These are phyloP conservation scores for Trididemnum clinides DNA, from an alignment of 23 tunicate genomes.

Conservation along the genomic window DNA sequence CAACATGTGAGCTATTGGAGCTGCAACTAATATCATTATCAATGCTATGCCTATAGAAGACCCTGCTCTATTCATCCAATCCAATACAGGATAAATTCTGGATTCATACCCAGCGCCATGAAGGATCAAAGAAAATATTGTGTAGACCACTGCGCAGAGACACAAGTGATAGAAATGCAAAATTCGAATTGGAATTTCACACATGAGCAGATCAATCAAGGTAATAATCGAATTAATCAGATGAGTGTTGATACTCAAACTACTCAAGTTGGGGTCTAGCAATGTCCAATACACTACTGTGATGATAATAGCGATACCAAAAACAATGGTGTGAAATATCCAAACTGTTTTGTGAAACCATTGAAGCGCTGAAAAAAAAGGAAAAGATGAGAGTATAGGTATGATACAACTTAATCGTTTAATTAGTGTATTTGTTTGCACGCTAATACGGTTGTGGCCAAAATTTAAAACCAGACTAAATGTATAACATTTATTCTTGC, in stretches of 20 bases:
- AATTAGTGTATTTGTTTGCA: no score
- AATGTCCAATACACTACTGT: slow-evolving; percentile 32
- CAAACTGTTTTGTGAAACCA: slow-evolving; percentile 40
- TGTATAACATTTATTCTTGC: no score
- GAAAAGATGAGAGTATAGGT: no score
- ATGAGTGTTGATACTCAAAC: slow-evolving; percentile 21
- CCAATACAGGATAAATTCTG: slow-evolving; percentile 37
- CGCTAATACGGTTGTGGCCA: no score
- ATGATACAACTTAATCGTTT: no score
- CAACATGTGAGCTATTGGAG: slow-evolving; percentile 1
- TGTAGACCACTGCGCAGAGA: slow-evolving; percentile 12
- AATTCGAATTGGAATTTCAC: slow-evolving; percentile 25
- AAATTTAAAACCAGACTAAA: no score
- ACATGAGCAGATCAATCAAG: slow-evolving; percentile 29
- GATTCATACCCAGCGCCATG: slow-evolving; percentile 31
- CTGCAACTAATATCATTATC: not conserved
- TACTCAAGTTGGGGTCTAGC: not conserved
- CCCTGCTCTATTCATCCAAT: slow-evolving; percentile 25
- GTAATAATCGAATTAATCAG: slow-evolving; percentile 36
- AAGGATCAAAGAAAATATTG: slow-evolving; percentile 34
- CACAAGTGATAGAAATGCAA: slow-evolving; percentile 28
- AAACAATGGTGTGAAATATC: slow-evolving; percentile 19
- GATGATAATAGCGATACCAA: slow-evolving; percentile 24
- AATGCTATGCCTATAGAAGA: not conserved
- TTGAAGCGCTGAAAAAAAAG: slow-evolving; percentile 21